Evolutionary conservation across 1,140 invertebrate genomes (phyloP).

Genomic region (Drosophila guanche): DNA sequence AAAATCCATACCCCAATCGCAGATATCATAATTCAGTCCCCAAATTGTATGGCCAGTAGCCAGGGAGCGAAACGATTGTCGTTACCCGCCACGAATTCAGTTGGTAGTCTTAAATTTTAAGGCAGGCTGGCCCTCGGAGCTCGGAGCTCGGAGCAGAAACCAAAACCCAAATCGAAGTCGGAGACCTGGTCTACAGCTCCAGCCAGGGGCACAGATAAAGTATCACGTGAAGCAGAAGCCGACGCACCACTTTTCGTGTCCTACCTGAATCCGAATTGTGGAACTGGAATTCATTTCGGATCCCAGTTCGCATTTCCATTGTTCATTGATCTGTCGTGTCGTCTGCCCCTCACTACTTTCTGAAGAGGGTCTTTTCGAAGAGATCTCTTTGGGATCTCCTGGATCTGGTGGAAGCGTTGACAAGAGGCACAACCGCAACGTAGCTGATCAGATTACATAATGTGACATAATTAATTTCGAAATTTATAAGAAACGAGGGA

Average conservation of each 20-base stretch:
- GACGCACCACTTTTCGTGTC: constrained; percentile 12
- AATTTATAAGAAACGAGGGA: constrained; percentile 45
- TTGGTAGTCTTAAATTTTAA: constrained; percentile 47
- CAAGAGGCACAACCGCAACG: constrained; percentile 49
- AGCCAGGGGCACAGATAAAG: constrained; percentile 17
- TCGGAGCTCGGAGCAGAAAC: constrained; percentile 23
- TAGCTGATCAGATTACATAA: constrained; percentile 82
- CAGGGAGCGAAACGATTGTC: background rate
- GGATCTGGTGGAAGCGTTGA: constrained; percentile 58
- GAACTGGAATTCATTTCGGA: constrained; percentile 45
- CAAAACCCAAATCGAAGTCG: constrained; percentile 32
- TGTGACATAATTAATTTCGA: constrained; percentile 83
- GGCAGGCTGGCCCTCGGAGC: constrained; percentile 1
- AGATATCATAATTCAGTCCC: constrained; percentile 39
- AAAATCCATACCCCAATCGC: constrained; percentile 3
- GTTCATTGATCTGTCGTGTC: constrained; percentile 50
- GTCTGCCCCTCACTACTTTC: constrained; percentile 35
- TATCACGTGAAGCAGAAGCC: constrained; percentile 19
- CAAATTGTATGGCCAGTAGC: constrained; percentile 38
- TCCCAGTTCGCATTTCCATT: constrained; percentile 52
- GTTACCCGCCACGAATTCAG: constrained; percentile 36
- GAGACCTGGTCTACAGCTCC: constrained; percentile 8
- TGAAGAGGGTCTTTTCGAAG: constrained; percentile 43
- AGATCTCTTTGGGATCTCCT: too few species aligned
- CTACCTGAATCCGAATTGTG: constrained; percentile 25